Evolutionary conservation across 1,140 invertebrate species (phyloP), one percentile per base, ranked within the genome.

Genomic region (Drosophila neocordata): DNA sequence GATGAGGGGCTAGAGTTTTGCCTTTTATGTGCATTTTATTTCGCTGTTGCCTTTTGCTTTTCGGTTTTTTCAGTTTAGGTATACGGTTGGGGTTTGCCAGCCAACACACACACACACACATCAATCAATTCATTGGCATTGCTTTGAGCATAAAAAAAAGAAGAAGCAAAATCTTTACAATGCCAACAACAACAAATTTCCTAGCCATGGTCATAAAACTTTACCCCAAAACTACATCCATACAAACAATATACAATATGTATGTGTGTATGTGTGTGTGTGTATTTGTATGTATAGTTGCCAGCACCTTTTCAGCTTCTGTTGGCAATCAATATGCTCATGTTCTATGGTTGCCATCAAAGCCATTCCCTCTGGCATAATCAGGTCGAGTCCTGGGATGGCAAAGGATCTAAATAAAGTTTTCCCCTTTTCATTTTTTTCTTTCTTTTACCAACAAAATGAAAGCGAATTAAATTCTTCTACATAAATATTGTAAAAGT

Each of bases 101-200:
- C 53, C 41, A 20, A 15, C 41, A 38, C 64, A 52, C 58, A 67
- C 79, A 88, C 41, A 37, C 64, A 52, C 58, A 67, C 79, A 88
- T 87, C 83, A 83, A 87, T 87, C 83, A 88, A 88, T 88, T 83
- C 75, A 83, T 88, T 81, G 82, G 87, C 82, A 75, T 64, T 34
- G 65, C 70, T 69, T 69, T 62, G 65, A 66, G 68, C 56, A 78
- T 76, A 78, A 81, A 69, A 60, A 35, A 74, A 67, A 41, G 57
- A 69, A 51, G 59, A 34, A 48, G 55, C 9, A 34, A 64, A 18
- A 13, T 8, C 34, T 65, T 59, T 18, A 52, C 48, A 69, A 52
- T 34, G 44, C 37, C 9, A 52, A 51, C 35, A 56, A 64, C 35
- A 56, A 64, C 38, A 60, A 41, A 52, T 60, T 56, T 57, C 22